Percentiles rank a stretch among this genome's conserved stretches.
Evolutionary conservation across 1,140 invertebrate genomes (phyloP).

Genomic region (Spodoptera frugiperda): DNA sequence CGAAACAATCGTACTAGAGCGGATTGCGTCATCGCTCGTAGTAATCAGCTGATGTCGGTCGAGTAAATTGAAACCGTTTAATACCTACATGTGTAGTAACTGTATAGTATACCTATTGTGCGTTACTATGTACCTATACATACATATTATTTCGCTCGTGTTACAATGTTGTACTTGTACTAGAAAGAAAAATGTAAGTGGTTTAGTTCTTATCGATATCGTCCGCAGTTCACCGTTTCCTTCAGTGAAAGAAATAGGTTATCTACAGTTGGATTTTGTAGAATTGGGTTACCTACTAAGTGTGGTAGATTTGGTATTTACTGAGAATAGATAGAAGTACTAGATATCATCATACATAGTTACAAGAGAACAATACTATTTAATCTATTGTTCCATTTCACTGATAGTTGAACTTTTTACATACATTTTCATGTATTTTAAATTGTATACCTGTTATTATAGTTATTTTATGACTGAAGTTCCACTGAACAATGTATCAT

Average conservation of each 20-base stretch:
- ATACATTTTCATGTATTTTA: background rate
- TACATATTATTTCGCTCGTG: slow-evolving; percentile 24
- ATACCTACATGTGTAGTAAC: slow-evolving; percentile 39
- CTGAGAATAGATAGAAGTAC: background rate
- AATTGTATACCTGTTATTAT: no score
- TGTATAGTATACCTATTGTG: slow-evolving; percentile 36
- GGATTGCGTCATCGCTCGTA: slow-evolving; percentile 45
- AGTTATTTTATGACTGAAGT: no score
- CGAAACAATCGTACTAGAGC: slow-evolving; percentile 42
- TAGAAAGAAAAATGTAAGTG: slow-evolving; percentile 35
- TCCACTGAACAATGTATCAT: background rate
- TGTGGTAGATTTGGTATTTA: background rate
- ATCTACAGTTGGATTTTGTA: slow-evolving; percentile 6
- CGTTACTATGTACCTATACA: slow-evolving; percentile 14
- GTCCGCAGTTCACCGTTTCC: background rate
- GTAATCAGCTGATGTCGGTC: slow-evolving; percentile 47
- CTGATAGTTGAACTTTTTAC: no score
- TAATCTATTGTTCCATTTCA: no score
- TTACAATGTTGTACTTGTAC: slow-evolving; percentile 23
- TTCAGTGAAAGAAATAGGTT: slow-evolving; percentile 17
- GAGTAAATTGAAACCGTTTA: slow-evolving; percentile 47
- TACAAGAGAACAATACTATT: no score
- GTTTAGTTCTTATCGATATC: slow-evolving; percentile 18
- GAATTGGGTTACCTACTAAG: slow-evolving; percentile 23
- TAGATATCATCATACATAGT: no score